Percentiles rank a stretch among this genome's conserved stretches.
Evolutionary conservation across 1,140 invertebrate species (phyloP).

Genomic region (Lepidurus couesii): DNA sequence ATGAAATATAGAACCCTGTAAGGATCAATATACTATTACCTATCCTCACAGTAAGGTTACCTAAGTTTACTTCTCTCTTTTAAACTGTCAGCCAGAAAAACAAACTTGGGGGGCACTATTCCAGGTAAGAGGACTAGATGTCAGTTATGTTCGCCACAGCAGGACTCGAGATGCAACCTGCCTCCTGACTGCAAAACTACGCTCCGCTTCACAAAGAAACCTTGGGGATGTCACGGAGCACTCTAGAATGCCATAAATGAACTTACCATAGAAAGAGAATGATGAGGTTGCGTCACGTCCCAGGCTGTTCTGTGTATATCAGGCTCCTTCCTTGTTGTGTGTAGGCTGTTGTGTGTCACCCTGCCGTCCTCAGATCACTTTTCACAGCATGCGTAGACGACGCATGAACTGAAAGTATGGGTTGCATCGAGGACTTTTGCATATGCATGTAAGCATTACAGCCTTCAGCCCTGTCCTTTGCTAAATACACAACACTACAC

Average conservation of each 20-base stretch:
- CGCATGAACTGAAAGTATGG: constrained; percentile 21
- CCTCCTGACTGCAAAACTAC: background rate
- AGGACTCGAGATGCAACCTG: background rate
- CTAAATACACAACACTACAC: constrained; percentile 19
- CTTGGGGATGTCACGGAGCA: background rate
- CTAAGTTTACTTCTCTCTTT: no score
- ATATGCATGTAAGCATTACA: constrained; percentile 6
- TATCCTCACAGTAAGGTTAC: no score
- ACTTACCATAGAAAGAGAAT: constrained; percentile 18
- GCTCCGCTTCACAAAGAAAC: background rate
- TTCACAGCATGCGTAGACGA: constrained; percentile 13
- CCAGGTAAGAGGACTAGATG: background rate
- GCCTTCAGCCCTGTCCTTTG: constrained; percentile 8
- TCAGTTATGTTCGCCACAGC: background rate
- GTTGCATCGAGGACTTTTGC: background rate
- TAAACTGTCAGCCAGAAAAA: background rate
- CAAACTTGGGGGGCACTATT: background rate
- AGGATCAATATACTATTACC: no score
- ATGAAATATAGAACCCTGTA: no score
- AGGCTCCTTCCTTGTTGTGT: constrained; percentile 18
- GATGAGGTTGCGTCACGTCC: background rate
- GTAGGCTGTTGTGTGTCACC: constrained; percentile 9
- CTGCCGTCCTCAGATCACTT: constrained; percentile 20
- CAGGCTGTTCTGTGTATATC: constrained; percentile 3
- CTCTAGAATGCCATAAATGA: background rate